A percentile compares a stretch with the other conserved stretches of the same genome.
phyloP scores from a whole-genome alignment of 1,140 invertebrate genomes.

The Drosophila sproati region DNA sequence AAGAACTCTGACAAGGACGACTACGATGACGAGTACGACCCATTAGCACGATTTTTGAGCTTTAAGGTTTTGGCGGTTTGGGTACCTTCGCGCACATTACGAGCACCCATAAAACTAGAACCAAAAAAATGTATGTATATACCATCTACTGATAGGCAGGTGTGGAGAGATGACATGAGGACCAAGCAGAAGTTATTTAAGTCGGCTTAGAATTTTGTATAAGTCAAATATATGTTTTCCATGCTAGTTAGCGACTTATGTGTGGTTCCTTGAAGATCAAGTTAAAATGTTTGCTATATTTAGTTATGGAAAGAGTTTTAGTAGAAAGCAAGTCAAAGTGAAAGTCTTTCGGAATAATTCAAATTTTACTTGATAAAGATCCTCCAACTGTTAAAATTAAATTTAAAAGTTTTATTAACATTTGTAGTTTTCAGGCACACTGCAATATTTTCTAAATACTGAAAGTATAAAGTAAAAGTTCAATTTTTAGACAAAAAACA shows the following conservation, averaged over 20 bases:
- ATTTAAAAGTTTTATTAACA: not conserved
- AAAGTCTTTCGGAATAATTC: not conserved
- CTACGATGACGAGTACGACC: conserved; percentile 66
- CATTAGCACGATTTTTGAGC: conserved; percentile 82
- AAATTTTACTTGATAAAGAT: not conserved
- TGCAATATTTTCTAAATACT: too few relatives aligned
- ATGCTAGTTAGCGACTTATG: not conserved
- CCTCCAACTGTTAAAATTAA: not conserved
- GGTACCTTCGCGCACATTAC: conserved; percentile 66
- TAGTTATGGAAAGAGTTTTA: not conserved
- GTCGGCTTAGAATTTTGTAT: conserved; percentile 39
- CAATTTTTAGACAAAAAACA: not conserved
- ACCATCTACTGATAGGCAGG: conserved; percentile 8
- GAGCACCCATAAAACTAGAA: conserved; percentile 72
- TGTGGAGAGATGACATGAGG: not conserved
- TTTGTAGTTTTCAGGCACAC: too few relatives aligned
- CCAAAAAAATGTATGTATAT: conserved; percentile 21
- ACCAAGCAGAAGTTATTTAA: conserved; percentile 57
- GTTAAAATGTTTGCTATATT: conserved; percentile 1
- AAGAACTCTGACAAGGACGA: conserved; percentile 42
- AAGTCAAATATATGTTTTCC: conserved; percentile 64
- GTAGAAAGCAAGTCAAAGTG: not conserved
- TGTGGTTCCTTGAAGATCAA: conserved; percentile 1
- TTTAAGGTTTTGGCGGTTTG: conserved; percentile 61
- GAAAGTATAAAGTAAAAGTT: not conserved